Evolutionary conservation across 2,888 invertebrate species (phyloP).

Genomic region (Meteorus colon): DNA sequence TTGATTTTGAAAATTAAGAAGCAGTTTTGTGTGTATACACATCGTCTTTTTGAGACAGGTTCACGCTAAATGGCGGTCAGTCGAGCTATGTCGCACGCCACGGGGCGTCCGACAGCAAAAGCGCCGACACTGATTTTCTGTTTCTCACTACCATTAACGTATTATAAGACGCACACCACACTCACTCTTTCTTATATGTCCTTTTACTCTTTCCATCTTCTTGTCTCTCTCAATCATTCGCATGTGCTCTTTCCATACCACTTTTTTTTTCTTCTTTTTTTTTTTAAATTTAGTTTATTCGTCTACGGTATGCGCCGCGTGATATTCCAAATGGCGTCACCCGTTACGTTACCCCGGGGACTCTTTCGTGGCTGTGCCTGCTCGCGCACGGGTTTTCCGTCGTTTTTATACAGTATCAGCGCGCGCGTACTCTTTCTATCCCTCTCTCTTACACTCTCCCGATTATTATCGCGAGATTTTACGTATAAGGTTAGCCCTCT

Average conservation of each 20-base stretch:
- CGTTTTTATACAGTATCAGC: too few relatives aligned
- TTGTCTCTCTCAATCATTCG: slow-evolving; percentile 39
- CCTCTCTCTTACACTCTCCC: background rate
- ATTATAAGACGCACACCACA: slow-evolving; percentile 31
- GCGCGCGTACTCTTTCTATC: background rate
- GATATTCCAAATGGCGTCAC: slow-evolving; percentile 66
- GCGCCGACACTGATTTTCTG: slow-evolving; percentile 61
- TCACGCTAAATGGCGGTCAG: slow-evolving; percentile 72
- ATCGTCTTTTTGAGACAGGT: slow-evolving; percentile 62
- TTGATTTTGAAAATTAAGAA: slow-evolving; percentile 63
- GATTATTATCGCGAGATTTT: too few relatives aligned
- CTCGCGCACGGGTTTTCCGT: background rate
- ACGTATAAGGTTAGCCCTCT: too few relatives aligned
- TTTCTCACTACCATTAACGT: slow-evolving; percentile 21
- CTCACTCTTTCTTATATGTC: background rate
- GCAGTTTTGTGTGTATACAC: slow-evolving; percentile 41
- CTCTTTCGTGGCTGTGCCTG: slow-evolving; percentile 23
- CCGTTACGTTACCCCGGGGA: slow-evolving; percentile 54
- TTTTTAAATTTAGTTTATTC: slow-evolving; percentile 45
- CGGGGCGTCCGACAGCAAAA: slow-evolving; percentile 68
- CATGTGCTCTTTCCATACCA: slow-evolving; percentile 23
- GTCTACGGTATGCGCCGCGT: slow-evolving; percentile 52
- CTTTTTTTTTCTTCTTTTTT: slow-evolving; percentile 20
- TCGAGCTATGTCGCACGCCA: slow-evolving; percentile 70
- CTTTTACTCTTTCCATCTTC: slow-evolving; percentile 27